Conservation (phyloP, 2,888 invertebrate species). For the Hedychridium roseum region DNA sequence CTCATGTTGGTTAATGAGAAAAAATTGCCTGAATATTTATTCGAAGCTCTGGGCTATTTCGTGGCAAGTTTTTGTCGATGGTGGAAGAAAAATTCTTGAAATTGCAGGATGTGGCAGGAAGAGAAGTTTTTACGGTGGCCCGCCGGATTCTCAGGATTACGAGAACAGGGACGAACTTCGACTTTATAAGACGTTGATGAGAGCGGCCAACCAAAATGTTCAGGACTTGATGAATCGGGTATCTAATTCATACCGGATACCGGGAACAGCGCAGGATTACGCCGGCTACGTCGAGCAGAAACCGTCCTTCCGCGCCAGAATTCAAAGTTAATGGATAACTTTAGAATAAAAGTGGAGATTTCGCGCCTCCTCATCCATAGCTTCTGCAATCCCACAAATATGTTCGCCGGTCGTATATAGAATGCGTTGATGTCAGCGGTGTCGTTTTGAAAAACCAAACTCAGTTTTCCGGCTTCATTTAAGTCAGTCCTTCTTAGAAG, state of each 20-base stretch:
- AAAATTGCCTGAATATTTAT: neutral
- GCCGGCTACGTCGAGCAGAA: slow-evolving; percentile 20
- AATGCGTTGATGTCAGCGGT: no score
- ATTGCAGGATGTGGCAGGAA: slow-evolving; percentile 51
- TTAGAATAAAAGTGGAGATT: no score
- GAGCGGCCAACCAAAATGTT: slow-evolving; percentile 33
- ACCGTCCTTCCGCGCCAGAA: no score
- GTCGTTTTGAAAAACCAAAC: no score
- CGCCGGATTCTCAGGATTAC: slow-evolving; percentile 15
- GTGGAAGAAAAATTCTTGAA: neutral
- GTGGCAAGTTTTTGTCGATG: neutral
- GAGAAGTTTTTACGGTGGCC: slow-evolving; percentile 35
- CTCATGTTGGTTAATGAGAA: neutral
- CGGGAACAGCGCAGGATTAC: slow-evolving; percentile 23
- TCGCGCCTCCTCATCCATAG: no score
- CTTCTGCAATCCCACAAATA: no score
- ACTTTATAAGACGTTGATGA: slow-evolving; percentile 46
- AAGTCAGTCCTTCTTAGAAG: no score
- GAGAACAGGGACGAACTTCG: slow-evolving; percentile 19
- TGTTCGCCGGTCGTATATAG: no score
- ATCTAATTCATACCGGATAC: slow-evolving; percentile 24
- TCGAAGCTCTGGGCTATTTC: no score
- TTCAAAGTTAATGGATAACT: no score
- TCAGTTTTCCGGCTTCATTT: no score
- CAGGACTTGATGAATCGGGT: slow-evolving; percentile 29